These are phyloP conservation scores for Sciurus niger DNA, from an alignment of 2,113 vertebrate genomes.

Conservation along the genomic window DNA sequence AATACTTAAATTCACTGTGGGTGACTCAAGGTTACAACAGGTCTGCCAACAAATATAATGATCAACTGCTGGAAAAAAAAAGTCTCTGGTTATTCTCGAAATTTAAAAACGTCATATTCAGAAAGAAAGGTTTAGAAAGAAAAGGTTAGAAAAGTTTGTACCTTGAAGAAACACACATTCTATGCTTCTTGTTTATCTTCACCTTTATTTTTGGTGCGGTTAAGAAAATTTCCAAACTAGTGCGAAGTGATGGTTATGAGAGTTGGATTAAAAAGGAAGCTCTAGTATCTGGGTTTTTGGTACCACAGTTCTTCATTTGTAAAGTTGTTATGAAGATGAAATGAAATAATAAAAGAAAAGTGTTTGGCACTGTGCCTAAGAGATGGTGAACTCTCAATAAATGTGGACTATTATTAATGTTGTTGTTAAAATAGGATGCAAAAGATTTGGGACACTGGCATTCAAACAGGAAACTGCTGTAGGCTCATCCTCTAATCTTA, in stretches of 20 bases:
- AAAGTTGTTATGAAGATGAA: neutral
- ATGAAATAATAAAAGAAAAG: neutral
- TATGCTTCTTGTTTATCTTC: slow-evolving; percentile 38
- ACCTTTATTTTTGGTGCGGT: neutral
- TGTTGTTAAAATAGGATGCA: neutral
- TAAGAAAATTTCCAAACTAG: slow-evolving; percentile 44
- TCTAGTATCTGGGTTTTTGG: neutral
- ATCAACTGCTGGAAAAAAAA: slow-evolving; percentile 39
- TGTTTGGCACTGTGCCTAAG: neutral
- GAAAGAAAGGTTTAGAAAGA: slow-evolving; percentile 48
- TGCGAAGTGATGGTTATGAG: neutral
- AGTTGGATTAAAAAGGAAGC: slow-evolving; percentile 12
- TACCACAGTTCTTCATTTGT: neutral
- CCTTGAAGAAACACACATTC: neutral
- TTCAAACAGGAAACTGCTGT: neutral
- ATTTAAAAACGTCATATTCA: slow-evolving; percentile 69
- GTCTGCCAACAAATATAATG: slow-evolving; percentile 66
- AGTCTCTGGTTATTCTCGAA: slow-evolving; percentile 65
- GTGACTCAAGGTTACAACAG: slow-evolving; percentile 69
- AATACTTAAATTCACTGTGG: slow-evolving; percentile 76
- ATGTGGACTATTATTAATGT: neutral
- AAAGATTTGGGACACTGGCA: neutral
- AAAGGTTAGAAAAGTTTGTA: slow-evolving; percentile 42
- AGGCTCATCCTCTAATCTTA: neutral
- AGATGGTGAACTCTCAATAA: neutral